Evolutionary conservation across 2,797 vertebrate species (phyloP).

Genomic region (Cynopterus sphinx): DNA sequence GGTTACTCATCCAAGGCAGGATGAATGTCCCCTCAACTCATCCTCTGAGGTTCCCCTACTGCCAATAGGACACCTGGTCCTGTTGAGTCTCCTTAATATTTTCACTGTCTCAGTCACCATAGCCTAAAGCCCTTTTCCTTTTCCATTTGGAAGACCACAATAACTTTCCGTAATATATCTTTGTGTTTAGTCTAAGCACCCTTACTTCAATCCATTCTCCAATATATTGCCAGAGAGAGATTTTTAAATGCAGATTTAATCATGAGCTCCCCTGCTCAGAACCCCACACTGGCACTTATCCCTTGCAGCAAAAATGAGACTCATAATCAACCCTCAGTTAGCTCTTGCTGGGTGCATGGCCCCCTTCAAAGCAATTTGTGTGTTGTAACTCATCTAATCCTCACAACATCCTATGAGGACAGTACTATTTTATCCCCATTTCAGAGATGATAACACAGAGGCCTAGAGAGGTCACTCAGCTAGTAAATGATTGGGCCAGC

Average conservation of each 20-base stretch:
- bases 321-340: background rate
- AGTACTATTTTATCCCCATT: background rate
- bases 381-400: background rate
- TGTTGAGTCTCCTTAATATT: background rate
- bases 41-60: background rate
- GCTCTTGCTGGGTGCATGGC: background rate
- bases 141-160: background rate
- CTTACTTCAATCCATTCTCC: background rate
- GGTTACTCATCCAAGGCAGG: background rate
- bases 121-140: no score
- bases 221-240: background rate
- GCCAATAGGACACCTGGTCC: background rate
- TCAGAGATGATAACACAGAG: background rate
- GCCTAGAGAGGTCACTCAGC: background rate
- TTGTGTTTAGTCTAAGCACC: background rate
- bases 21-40: background rate
- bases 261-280: background rate
- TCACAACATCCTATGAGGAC: background rate
- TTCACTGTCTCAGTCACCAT: no score
- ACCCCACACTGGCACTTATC: fast-evolving
- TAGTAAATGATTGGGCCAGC: background rate
- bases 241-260: background rate
- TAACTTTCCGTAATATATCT: background rate
- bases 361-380: background rate
- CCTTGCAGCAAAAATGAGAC: no score